Evolutionary conservation across 2,113 vertebrate species (phyloP), one percentile per base, ranked within the genome.

Genomic region (Potamarius usumacintae): DNA sequence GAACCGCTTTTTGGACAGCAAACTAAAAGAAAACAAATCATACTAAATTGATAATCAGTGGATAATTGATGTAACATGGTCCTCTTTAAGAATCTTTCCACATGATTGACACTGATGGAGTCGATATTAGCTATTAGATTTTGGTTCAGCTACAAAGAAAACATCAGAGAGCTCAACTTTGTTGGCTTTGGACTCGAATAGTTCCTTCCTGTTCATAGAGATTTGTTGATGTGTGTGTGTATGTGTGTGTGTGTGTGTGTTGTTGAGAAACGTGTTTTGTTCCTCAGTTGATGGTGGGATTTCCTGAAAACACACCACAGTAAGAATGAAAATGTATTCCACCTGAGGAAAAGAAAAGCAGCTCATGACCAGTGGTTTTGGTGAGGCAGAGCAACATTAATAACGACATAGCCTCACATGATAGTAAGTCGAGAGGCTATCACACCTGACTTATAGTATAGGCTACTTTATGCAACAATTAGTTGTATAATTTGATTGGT

Each of bases 101-200:
- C 83, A 34, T 84, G 83, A 84, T 72, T 42, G 83, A 50, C n/a
- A 71, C 58, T 25, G 83, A 84, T 57, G 52, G 53, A 84, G 65
- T 42, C 18, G 83, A 84, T 84, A 84, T 69, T 57, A 84, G 20
- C 18, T 55, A 53, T 84, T 72, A 84, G 67, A 72, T 84, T 84
- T 72, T 84, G 65, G 52, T 55, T 20, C 18, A 84, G 71, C 82
- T 84, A 84, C 82, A 84, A 69, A 84, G 82, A 53, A 71, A 84
- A 84, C 63, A 71, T 84, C 82, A 84, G 83, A 84, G 65, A 63
- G 65, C n/a, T 81, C 30, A 22, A 42, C 27, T 84, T 55, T 84
- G 83, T 84, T 72, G 34, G 67, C 83, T 84, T 84, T 84, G 83
- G 83, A 72, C 67, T 74, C 5, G 30, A 34, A 84, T 58, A 7